Evolutionary conservation across 2,113 vertebrate species (phyloP), one percentile per base, ranked within the genome.

Genomic region (Bos indicus): DNA sequence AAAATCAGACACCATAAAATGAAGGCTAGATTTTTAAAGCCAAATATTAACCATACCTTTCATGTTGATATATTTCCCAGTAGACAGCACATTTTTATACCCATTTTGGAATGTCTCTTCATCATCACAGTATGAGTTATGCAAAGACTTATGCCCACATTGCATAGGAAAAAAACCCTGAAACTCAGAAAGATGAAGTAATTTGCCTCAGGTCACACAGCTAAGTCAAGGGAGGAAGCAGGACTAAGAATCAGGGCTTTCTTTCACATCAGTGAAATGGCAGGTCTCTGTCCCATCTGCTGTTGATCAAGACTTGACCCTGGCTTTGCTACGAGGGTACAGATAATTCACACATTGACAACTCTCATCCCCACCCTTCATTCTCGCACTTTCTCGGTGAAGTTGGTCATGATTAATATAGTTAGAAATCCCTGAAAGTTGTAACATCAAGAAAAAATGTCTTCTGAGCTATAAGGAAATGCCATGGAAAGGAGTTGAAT

Each of bases 1-100:
- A 85, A 94, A 91, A 91, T 94, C 81, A 94, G 95, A 91, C 54
- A 67, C 93, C 91, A 48, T 92, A 90, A 96, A 96, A 85, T 40
- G 28, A 91, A 90, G 40, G 64, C 62, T 56, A 51, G 82, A 80
- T 93, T 92, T 92, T 95, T 78, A 90, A 93, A 95, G 87, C 60
- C 56, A 96, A 97, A 81, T 71, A 97, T 91, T 91, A 93, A 64
- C 56, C 56, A 60, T 60, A 51, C 28, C 62, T 95, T 95, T 93
- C 83, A 86, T 13, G 51, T 51, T 3, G 71, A n/a, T 17, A 43
- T 33, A 23, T 88, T 91, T 64, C 64, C 88, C 89, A 36, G n/a
- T 13, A 40, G 36, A 88, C 40, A 54, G 81, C 59, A 77, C 54
- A 17, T 4, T 78, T 52, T 51, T n/a, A 77, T 16, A 59, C 25